phyloP scores from a whole-genome alignment of 1,140 invertebrate genomes.

The Drosophila athabasca region DNA sequence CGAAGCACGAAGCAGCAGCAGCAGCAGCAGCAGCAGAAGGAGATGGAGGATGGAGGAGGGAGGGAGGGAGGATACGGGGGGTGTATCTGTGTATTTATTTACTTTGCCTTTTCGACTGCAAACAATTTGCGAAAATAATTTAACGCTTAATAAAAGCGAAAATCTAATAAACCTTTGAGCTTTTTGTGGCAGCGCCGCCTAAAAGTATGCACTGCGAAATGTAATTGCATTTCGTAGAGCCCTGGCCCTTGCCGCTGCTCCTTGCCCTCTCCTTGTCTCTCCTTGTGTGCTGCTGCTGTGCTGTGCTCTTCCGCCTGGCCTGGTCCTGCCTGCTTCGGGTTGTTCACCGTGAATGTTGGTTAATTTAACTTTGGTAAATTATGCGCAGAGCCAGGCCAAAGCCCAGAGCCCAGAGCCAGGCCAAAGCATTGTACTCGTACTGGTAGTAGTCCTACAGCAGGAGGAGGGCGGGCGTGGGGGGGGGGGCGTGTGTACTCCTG shows the following conservation, averaged over 20 bases:
- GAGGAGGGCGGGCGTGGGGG: not conserved
- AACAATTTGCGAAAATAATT: conserved; percentile 81
- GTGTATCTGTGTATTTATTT: conserved; percentile 61
- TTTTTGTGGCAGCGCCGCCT: conserved; percentile 63
- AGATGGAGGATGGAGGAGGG: too few species aligned
- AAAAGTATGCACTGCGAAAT: conserved; percentile 67
- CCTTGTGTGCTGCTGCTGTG: conserved; percentile 5
- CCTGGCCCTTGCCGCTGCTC: conserved; percentile 22
- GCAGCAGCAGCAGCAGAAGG: not conserved
- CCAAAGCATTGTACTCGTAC: conserved; percentile 33
- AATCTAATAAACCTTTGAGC: conserved; percentile 82
- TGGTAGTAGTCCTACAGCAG: not conserved
- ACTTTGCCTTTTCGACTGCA: conserved; percentile 63
- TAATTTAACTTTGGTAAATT: conserved; percentile 80
- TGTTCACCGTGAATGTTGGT: conserved; percentile 74
- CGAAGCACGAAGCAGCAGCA: not conserved
- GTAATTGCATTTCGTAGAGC: conserved; percentile 72
- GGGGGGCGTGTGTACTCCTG: conserved; percentile 12
- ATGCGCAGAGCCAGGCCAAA: conserved; percentile 31
- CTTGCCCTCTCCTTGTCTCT: conserved; percentile 13
- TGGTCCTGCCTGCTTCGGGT: conserved; percentile 13
- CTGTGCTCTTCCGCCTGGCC: conserved; percentile 46
- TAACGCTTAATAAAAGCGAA: conserved; percentile 80
- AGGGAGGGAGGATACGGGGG: too few species aligned
- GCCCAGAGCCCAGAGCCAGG: conserved; percentile 11